Conservation (phyloP, 2,888 invertebrate species). For the Encarsia formosa region DNA sequence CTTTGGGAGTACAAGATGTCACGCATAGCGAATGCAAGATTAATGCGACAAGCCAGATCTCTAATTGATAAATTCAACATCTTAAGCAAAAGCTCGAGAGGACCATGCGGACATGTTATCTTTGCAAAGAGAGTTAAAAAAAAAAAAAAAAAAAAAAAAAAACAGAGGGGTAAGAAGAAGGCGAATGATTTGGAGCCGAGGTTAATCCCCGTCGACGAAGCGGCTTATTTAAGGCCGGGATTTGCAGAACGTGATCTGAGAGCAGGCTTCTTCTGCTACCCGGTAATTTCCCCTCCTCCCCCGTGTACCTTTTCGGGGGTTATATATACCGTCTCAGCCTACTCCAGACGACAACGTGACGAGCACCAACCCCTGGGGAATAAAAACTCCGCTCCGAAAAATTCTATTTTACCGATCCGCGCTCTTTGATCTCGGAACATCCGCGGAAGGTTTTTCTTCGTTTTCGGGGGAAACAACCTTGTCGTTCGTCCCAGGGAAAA, state of each 20-base stretch:
- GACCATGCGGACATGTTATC: too few species aligned
- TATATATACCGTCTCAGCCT: too few species aligned
- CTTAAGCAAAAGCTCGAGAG: too few species aligned
- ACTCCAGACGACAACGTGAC: not conserved
- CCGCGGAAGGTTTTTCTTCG: too few species aligned
- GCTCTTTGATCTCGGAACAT: not conserved
- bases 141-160: too few species aligned
- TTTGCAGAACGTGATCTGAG: slow-evolving; percentile 25
- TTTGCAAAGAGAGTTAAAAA: too few species aligned
- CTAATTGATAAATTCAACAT: too few species aligned
- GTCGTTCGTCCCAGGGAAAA: too few species aligned
- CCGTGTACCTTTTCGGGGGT: not conserved
- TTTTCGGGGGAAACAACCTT: too few species aligned
- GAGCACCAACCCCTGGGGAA: not conserved
- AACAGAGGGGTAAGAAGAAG: not conserved
- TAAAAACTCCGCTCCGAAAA: not conserved
- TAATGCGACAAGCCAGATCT: too few species aligned
- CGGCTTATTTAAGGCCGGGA: slow-evolving; percentile 25
- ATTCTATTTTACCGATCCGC: not conserved
- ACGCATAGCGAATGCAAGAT: too few species aligned
- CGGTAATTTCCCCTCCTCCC: slow-evolving; percentile 11
- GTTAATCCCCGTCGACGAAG: not conserved
- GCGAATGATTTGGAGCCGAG: not conserved
- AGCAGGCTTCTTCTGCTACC: not conserved
- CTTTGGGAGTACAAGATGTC: too few species aligned